Conservation (phyloP, 2,888 invertebrate species). For the Athripsodes cinereus region DNA sequence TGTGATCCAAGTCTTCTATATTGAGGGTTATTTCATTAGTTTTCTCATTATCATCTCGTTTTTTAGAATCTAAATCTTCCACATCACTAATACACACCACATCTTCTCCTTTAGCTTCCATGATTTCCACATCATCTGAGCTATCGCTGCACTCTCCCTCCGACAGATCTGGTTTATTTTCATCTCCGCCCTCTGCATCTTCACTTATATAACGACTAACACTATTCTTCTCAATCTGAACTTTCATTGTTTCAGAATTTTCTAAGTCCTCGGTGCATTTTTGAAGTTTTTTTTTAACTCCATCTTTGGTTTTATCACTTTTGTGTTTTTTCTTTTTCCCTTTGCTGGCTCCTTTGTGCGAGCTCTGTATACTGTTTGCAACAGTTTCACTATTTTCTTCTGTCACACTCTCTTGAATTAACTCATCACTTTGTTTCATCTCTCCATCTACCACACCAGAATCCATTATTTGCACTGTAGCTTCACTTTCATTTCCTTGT, state of each 20-base stretch:
- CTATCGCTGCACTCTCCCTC: slow-evolving; percentile 40
- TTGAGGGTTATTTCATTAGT: too few species aligned
- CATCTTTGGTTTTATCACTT: slow-evolving; percentile 1
- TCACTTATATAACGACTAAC: background rate
- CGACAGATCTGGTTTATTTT: slow-evolving; percentile 25
- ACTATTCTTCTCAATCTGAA: background rate
- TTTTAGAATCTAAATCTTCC: too few species aligned
- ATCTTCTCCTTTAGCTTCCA: slow-evolving; percentile 44
- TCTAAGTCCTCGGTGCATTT: slow-evolving; percentile 19
- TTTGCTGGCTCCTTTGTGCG: background rate
- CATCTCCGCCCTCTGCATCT: background rate
- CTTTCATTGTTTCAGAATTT: slow-evolving; percentile 1
- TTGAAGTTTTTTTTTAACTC: slow-evolving; percentile 21
- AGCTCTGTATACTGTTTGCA: too few species aligned
- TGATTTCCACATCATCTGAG: slow-evolving; percentile 37
- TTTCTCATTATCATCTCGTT: slow-evolving; percentile 4
- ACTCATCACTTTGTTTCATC: background rate
- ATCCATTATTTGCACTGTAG: background rate
- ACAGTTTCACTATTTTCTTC: background rate
- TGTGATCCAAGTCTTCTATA: background rate
- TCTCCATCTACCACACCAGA: too few species aligned
- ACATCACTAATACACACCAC: background rate
- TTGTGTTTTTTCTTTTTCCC: background rate
- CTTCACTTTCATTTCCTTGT: background rate
- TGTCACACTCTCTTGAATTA: background rate